Evolutionary conservation across 1,140 invertebrate genomes (phyloP).

Genomic region (Goniozus legneri): DNA sequence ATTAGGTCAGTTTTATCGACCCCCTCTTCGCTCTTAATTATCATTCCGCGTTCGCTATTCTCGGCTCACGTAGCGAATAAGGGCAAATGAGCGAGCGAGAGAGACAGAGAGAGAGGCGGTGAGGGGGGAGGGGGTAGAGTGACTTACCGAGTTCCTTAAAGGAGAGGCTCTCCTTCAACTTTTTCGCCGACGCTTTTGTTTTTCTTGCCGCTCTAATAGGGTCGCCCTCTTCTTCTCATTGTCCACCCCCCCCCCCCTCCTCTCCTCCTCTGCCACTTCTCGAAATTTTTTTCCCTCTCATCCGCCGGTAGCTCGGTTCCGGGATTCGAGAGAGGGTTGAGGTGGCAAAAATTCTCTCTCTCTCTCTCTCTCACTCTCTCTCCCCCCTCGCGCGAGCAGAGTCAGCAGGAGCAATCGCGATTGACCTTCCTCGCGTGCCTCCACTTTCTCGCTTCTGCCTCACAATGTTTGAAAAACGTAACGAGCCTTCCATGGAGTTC

Average conservation of each 20-base stretch:
- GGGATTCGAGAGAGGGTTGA: no score
- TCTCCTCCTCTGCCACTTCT: neutral
- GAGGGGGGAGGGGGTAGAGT: no score
- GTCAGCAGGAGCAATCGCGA: no score
- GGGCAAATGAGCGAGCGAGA: no score
- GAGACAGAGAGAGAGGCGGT: no score
- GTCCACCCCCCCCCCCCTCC: neutral
- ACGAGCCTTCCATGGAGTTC: no score
- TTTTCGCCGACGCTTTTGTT: constrained; percentile 16
- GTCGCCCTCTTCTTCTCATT: constrained; percentile 18
- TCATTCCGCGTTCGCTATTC: neutral
- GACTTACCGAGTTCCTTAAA: constrained; percentile 29
- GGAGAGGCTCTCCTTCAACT: constrained; percentile 22
- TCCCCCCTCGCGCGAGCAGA: neutral
- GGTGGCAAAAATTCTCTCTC: no score
- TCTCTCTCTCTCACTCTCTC: neutral
- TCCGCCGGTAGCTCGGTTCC: no score
- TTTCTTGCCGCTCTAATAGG: constrained; percentile 25
- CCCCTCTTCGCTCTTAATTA: constrained; percentile 10
- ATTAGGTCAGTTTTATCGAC: no score
- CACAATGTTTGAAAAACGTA: no score
- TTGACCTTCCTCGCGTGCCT: neutral
- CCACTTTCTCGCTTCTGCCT: neutral
- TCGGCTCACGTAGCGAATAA: neutral
- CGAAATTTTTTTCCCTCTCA: no score